Evolutionary conservation across 2,113 vertebrate genomes (phyloP).

Genomic region (Dascyllus trimaculatus): DNA sequence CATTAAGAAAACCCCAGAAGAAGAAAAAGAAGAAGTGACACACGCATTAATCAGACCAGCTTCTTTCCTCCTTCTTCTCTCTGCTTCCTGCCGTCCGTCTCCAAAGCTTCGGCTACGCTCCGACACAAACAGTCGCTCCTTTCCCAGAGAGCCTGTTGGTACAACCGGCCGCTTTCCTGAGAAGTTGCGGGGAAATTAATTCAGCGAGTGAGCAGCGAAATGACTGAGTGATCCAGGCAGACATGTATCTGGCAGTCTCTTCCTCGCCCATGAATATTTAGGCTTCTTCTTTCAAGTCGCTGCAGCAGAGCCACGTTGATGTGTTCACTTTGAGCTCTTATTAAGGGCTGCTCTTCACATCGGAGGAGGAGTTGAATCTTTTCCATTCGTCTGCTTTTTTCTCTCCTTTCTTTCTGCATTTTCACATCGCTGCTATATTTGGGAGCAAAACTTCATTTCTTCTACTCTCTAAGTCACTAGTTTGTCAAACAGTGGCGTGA

Average conservation of each 20-base stretch:
- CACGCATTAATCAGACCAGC: background rate
- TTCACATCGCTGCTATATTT: background rate
- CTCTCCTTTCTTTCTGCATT: background rate
- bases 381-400: slow-evolving; percentile 17
- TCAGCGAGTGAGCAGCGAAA: slow-evolving; percentile 11
- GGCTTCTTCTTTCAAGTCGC: background rate
- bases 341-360: slow-evolving; percentile 27
- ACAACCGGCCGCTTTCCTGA: background rate
- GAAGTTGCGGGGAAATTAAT: background rate
- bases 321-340: slow-evolving; percentile 27
- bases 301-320: slow-evolving; percentile 17
- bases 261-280: slow-evolving; percentile 51
- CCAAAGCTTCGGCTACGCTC: no score
- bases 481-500: background rate
- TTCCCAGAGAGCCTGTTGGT: background rate
- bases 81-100: no score
- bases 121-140: no score
- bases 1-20: no score
- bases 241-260: slow-evolving; percentile 32
- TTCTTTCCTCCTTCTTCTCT: background rate
- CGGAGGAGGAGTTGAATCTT: slow-evolving; percentile 22
- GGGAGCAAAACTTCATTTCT: background rate
- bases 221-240: slow-evolving; percentile 28
- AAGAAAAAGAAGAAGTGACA: no score
- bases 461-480: background rate